phyloP scores from a whole-genome alignment of 2,888 invertebrate species.

The Drosophila falleni region DNA sequence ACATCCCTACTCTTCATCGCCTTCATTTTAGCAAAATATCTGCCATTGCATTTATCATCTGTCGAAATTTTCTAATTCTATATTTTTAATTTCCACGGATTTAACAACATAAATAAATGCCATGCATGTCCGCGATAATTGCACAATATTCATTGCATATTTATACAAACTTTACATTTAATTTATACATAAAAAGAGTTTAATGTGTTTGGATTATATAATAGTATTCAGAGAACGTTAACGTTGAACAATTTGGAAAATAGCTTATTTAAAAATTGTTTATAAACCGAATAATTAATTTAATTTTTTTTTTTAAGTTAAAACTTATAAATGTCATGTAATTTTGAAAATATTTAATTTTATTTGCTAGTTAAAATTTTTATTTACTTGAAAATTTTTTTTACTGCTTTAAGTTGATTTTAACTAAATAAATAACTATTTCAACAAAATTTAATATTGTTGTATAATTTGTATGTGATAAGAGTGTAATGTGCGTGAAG shows the following conservation, averaged over 20 bases:
- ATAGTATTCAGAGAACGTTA: not conserved
- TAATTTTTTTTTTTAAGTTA: too few species aligned
- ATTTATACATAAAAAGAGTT: not conserved
- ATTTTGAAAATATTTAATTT: too few species aligned
- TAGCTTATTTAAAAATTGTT: too few species aligned
- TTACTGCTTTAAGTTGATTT: too few species aligned
- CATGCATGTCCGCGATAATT: conserved; percentile 56
- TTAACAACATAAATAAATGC: conserved; percentile 60
- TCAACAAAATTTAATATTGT: not conserved
- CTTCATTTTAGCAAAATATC: conserved; percentile 21
- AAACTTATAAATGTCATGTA: too few species aligned
- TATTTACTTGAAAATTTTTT: not conserved
- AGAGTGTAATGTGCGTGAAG: too few species aligned
- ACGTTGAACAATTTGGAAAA: not conserved
- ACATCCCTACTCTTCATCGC: not conserved
- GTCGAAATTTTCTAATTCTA: conserved; percentile 32
- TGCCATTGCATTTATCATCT: conserved; percentile 49
- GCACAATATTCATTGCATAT: conserved; percentile 61
- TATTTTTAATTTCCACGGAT: conserved; percentile 32
- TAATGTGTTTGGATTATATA: not conserved
- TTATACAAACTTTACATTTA: conserved; percentile 52
- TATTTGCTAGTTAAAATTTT: not conserved
- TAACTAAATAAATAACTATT: not conserved
- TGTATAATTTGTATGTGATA: too few species aligned
- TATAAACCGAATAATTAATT: too few species aligned